Conservation (phyloP, 2,113 vertebrate genomes). For the Spea bombifrons region DNA sequence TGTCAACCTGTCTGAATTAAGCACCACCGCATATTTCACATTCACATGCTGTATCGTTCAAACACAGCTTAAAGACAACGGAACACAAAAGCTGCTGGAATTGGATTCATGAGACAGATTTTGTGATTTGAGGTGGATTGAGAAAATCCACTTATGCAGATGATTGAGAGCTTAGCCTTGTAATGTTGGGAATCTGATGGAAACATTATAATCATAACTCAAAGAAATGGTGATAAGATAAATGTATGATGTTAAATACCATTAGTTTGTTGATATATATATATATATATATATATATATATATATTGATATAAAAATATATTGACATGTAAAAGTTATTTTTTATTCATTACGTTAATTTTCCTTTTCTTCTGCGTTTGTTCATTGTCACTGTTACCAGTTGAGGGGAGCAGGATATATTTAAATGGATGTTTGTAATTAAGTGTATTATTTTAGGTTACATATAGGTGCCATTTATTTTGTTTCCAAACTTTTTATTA, state of each 20-base stretch:
- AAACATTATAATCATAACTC: constrained; percentile 35
- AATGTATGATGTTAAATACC: constrained; percentile 18
- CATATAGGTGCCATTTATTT: constrained; percentile 14
- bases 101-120: constrained; percentile 39
- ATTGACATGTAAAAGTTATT: constrained; percentile 56
- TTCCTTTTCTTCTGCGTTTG: no score
- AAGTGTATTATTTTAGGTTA: constrained; percentile 62
- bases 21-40: constrained; percentile 54
- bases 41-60: constrained; percentile 58
- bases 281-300: no score
- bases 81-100: constrained; percentile 29
- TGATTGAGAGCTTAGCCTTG: constrained; percentile 43
- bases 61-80: constrained; percentile 56
- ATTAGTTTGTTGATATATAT: no score
- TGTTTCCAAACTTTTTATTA: no score
- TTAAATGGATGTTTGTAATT: constrained; percentile 60
- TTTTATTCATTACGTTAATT: neutral
- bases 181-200: constrained; percentile 34
- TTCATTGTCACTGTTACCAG: no score
- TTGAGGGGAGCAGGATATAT: constrained; percentile 38
- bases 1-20: constrained; percentile 54
- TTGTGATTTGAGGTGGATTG: constrained; percentile 41
- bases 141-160: constrained; percentile 46
- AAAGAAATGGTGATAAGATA: neutral
- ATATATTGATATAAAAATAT: constrained; percentile 32